Percentiles rank a stretch among this genome's conserved stretches.
These are phyloP conservation scores for Microcebus murinus DNA, from an alignment of 2,113 vertebrate species.

Conservation along the genomic window DNA sequence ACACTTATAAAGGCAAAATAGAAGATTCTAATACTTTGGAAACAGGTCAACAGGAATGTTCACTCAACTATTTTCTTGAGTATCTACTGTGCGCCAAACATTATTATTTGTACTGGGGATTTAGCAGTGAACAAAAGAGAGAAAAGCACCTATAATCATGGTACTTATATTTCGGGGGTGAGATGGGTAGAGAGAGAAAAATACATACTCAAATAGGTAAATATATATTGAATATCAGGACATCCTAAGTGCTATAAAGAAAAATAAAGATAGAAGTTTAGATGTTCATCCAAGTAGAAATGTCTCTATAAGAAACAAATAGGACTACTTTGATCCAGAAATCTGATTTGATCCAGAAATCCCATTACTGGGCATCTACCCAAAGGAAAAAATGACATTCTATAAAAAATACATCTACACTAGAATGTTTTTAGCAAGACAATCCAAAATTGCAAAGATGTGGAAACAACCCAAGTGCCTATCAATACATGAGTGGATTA, in stretches of 20 bases:
- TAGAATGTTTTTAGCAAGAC: no score
- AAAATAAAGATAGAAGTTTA: background rate
- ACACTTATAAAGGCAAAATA: background rate
- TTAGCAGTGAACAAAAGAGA: background rate
- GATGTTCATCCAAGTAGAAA: background rate
- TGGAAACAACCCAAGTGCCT: no score
- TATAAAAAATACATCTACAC: no score
- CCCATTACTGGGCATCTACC: no score
- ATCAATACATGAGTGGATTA: no score
- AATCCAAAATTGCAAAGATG: no score
- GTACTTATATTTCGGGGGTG: background rate
- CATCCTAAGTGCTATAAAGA: background rate
- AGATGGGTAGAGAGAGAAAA: background rate
- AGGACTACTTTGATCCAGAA: no score
- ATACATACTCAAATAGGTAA: background rate
- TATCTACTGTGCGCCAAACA: background rate
- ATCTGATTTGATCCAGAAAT: no score
- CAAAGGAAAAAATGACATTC: no score
- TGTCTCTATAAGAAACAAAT: background rate
- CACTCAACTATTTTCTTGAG: background rate
- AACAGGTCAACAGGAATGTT: background rate
- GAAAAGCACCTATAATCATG: accelerated
- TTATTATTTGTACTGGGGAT: background rate
- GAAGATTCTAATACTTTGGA: background rate
- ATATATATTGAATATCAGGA: background rate